Percentiles rank a stretch among this genome's conserved stretches.
These are phyloP conservation scores for Argynnis bischoffii DNA, from an alignment of 2,888 invertebrate species.

Conservation along the genomic window DNA sequence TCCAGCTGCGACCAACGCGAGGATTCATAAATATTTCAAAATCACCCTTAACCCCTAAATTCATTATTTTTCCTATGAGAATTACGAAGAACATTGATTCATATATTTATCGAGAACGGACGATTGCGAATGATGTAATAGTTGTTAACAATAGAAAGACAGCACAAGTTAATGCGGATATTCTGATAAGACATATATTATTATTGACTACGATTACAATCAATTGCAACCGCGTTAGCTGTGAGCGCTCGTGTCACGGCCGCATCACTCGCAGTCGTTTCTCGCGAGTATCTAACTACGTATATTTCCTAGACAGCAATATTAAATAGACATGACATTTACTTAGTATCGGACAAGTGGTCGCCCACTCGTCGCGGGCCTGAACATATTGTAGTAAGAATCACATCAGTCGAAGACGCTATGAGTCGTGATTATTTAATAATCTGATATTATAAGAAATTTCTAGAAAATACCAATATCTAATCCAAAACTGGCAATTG, in stretches of 20 bases:
- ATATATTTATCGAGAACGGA: not conserved
- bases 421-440: constrained; percentile 9
- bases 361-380: not conserved
- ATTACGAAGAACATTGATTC: constrained; percentile 16
- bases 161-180: no score
- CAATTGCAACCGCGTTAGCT: no score
- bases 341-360: constrained; percentile 14
- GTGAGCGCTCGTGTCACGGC: no score
- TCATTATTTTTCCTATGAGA: not conserved
- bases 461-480: not conserved
- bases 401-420: not conserved
- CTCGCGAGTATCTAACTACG: constrained; percentile 15
- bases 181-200: no score
- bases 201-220: no score
- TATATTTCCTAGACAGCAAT: constrained; percentile 17
- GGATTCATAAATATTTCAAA: not conserved
- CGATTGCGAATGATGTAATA: not conserved
- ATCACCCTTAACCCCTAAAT: not conserved
- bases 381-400: not conserved
- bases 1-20: no score
- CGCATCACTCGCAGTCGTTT: not conserved
- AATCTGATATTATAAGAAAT: constrained; percentile 3
- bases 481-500: not conserved
- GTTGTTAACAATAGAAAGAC: no score
- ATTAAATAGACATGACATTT: constrained; percentile 8